Evolutionary conservation across 2,888 invertebrate species (phyloP), one percentile per base, ranked within the genome.

Genomic region (Suillia variegata): DNA sequence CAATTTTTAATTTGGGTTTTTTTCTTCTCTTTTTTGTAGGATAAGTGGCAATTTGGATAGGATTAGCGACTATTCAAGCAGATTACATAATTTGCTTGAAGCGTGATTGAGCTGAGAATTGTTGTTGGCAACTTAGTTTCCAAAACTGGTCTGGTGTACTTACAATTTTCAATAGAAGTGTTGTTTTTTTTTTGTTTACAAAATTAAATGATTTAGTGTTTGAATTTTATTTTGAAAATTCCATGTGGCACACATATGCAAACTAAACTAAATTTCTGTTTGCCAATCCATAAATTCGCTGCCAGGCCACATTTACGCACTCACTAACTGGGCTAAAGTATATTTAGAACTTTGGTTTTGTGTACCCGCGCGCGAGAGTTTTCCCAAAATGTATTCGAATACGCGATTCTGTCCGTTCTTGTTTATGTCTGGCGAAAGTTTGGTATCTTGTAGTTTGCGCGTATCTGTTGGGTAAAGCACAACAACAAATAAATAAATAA

Each of bases 41-140:
- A 45, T 45, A 45, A 45, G 45, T 45, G 45, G 45, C 45, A 45
- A 45, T 45, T 45, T 45, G n/a, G 45, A 45, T 45, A 20, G 45
- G 45, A 45, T 45, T 45, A 45, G 13, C 17, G 18, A 8, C 13
- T 45, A 18, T 18, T 4, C 20, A 45, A 45, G 3, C 17, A 4
- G 45, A 17, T 45, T 45, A 45, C 45, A 18, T 45, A 17, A 45
- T 45, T 38, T 45, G 6, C 45, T n/a, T n/a, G 18, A 17, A 45
- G 45, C 18, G 18, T 12, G 5, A 38, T 38, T 13, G 6, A n/a
- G 38, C 15, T n/a, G 12, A 6, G n/a, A 38, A 38, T n/a, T 5
- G 38, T n/a, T 5, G n/a, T n/a, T n/a, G n/a, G n/a, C n/a, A n/a
- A n/a, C n/a, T n/a, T n/a, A n/a, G n/a, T n/a, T n/a, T n/a, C n/a